These are phyloP conservation scores for Indicator maculatus DNA, from an alignment of 2,113 vertebrate species.

Conservation along the genomic window DNA sequence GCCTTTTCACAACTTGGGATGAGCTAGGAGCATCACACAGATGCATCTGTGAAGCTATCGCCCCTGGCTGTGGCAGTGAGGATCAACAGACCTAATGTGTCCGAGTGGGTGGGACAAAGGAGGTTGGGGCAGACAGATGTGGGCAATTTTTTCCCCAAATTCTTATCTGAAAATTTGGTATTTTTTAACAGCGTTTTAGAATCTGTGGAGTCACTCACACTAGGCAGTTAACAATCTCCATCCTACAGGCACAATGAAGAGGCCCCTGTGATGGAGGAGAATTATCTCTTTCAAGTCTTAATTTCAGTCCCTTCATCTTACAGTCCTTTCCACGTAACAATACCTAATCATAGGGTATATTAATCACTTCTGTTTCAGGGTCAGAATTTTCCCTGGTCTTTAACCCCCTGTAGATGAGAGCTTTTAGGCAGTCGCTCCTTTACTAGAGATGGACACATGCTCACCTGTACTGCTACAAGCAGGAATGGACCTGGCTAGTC, in stretches of 20 bases:
- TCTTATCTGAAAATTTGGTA: neutral
- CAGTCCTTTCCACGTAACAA: neutral
- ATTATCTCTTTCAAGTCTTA: neutral
- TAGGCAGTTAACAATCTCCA: neutral
- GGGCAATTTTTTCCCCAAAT: neutral
- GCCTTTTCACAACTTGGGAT: neutral
- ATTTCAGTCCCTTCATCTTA: neutral
- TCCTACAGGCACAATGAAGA: rapidly evolving
- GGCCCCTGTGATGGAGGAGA: neutral
- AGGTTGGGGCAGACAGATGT: neutral
- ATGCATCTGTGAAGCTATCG: neutral
- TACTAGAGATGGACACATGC: neutral
- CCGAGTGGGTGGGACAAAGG: neutral
- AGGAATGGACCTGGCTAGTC: neutral
- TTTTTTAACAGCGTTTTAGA: neutral
- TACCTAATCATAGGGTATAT: neutral
- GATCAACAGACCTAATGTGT: neutral
- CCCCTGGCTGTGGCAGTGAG: neutral
- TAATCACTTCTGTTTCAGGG: neutral
- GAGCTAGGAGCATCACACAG: neutral
- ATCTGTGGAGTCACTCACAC: neutral
- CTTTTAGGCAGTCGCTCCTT: neutral
- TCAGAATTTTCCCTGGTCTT: neutral
- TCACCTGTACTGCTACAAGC: neutral
- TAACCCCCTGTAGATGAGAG: slow-evolving; percentile 13